Conservation (phyloP, 2,113 vertebrate species). For the Leucopsar rothschildi region DNA sequence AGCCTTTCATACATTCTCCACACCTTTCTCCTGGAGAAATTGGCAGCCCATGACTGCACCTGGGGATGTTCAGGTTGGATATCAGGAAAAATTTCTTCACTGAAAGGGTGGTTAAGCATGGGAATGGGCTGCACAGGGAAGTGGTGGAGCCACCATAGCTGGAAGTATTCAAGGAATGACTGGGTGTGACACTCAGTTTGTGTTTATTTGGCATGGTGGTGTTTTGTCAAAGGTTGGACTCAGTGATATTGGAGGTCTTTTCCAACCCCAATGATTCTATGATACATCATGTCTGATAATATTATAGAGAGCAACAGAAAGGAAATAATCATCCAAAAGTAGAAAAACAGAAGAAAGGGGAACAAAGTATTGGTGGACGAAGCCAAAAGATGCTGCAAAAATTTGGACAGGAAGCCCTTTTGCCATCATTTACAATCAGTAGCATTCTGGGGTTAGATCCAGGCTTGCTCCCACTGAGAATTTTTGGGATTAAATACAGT, state of each 20-base stretch:
- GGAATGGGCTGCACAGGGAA: neutral
- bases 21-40: neutral
- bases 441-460: neutral
- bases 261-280: neutral
- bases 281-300: neutral
- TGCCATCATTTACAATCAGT: neutral
- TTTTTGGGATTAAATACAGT: neutral
- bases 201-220: neutral
- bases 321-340: neutral
- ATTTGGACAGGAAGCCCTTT: neutral
- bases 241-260: accelerated
- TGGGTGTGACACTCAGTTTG: neutral
- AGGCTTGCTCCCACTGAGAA: neutral
- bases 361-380: neutral
- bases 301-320: neutral
- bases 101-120: neutral
- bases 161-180: neutral
- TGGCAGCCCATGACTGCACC: neutral
- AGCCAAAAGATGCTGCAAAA: neutral
- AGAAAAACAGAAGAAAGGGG: neutral
- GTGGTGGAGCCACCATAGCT: neutral
- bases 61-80: neutral
- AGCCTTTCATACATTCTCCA: neutral
- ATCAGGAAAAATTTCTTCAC: neutral
- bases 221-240: neutral